Conservation (phyloP, 2,113 vertebrate genomes). For the Alosa alosa region DNA sequence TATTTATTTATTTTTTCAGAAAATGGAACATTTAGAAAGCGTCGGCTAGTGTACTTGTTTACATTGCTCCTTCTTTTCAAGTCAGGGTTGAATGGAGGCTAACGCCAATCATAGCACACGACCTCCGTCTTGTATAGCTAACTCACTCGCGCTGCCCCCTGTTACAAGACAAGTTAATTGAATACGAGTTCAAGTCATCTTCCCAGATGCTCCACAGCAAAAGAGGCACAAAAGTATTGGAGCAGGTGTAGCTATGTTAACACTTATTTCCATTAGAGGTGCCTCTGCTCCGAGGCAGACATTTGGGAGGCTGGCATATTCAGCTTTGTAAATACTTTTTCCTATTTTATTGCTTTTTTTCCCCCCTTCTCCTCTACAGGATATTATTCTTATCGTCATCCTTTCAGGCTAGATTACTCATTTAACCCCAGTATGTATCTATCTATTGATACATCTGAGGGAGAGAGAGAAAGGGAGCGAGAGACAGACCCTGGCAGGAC, state of each 20-base stretch:
- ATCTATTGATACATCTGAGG: conserved; percentile 59
- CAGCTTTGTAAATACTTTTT: conserved; percentile 68
- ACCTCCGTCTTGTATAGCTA: conserved; percentile 64
- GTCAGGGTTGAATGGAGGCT: conserved; percentile 67
- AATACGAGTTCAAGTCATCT: conserved; percentile 63
- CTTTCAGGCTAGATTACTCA: conserved; percentile 75
- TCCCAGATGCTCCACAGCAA: conserved; percentile 64
- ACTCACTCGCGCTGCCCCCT: conserved; percentile 67
- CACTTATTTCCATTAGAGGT: conserved; percentile 71
- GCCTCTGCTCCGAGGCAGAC: conserved; percentile 65
- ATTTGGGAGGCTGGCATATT: conserved; percentile 59
- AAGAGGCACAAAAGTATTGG: conserved; percentile 67
- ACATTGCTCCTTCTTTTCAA: conserved; percentile 63
- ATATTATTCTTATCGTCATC: conserved; percentile 69
- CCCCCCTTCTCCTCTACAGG: conserved; percentile 45
- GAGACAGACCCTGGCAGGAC: background rate
- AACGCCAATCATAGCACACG: conserved; percentile 63
- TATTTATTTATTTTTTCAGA: conserved; percentile 43
- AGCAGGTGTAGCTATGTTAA: conserved; percentile 71
- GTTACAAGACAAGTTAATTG: conserved; percentile 77
- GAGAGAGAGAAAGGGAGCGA: conserved; percentile 27
- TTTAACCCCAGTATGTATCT: conserved; percentile 70
- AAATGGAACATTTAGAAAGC: conserved; percentile 49
- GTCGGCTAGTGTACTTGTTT: conserved; percentile 62
- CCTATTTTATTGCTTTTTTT: conserved; percentile 46